Conservation (phyloP, 64 coral and sea anemone species). For the Montipora sp. region DNA sequence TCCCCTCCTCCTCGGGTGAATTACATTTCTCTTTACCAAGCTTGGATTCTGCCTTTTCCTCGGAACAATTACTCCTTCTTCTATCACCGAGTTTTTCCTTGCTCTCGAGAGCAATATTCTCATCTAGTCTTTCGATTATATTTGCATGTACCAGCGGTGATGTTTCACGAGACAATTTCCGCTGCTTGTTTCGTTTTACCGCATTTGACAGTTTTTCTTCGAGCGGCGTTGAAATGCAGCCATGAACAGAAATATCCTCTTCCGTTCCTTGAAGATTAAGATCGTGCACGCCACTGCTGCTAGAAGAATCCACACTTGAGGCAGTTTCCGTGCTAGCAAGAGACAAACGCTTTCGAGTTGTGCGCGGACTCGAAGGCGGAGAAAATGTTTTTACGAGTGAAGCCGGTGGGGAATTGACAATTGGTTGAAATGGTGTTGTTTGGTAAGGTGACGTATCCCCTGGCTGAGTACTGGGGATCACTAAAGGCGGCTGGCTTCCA, state of each 20-base stretch:
- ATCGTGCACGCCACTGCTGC: slow-evolving; percentile 85
- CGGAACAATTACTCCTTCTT: neutral
- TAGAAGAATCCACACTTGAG: slow-evolving; percentile 75
- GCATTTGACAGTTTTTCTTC: slow-evolving; percentile 47
- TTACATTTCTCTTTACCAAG: slow-evolving; percentile 28
- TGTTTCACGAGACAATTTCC: slow-evolving; percentile 31
- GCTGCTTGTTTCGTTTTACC: slow-evolving; percentile 25
- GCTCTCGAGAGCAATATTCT: neutral
- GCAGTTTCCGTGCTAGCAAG: slow-evolving; percentile 71
- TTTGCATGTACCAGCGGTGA: slow-evolving; percentile 6
- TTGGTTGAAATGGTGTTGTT: slow-evolving; percentile 46
- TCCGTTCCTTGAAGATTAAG: slow-evolving; percentile 61
- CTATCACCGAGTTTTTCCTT: neutral
- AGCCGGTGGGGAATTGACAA: slow-evolving; percentile 52
- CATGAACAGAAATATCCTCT: slow-evolving; percentile 11
- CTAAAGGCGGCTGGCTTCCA: slow-evolving; percentile 87
- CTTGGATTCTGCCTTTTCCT: slow-evolving; percentile 20
- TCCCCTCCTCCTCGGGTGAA: slow-evolving; percentile 52
- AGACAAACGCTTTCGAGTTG: slow-evolving; percentile 75
- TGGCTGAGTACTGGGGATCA: slow-evolving; percentile 83
- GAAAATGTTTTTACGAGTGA: slow-evolving; percentile 49
- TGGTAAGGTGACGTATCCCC: slow-evolving; percentile 84
- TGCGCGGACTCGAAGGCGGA: slow-evolving; percentile 45
- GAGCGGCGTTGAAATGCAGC: slow-evolving; percentile 30
- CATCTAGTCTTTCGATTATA: slow-evolving; percentile 22